Conservation (phyloP, 2,797 vertebrate species). For the Poecilia wingei region DNA sequence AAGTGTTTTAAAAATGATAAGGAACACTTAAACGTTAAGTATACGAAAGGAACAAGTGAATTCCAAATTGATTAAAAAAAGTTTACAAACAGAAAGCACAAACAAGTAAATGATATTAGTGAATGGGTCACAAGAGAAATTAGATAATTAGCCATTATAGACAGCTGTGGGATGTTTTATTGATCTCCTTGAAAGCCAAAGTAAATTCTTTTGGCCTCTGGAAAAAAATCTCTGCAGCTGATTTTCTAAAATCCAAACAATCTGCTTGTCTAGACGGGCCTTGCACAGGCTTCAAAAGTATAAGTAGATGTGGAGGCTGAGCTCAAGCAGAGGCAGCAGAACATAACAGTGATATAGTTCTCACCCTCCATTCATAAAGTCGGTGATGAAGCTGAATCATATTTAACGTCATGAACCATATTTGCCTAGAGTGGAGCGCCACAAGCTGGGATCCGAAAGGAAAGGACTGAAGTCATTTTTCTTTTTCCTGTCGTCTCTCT, state of each 20-base stretch:
- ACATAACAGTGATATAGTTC: conserved; percentile 62
- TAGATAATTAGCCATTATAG: neutral
- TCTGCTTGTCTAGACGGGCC: neutral
- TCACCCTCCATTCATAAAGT: conserved; percentile 62
- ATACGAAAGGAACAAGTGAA: neutral
- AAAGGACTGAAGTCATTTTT: conserved; percentile 62
- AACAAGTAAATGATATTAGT: neutral
- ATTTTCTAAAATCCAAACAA: conserved; percentile 5
- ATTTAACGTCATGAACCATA: conserved; percentile 65
- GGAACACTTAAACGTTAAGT: neutral
- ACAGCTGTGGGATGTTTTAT: neutral
- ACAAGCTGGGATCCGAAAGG: conserved; percentile 40
- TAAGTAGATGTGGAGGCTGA: conserved; percentile 8
- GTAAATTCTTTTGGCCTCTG: neutral
- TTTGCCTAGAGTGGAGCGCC: conserved; percentile 63
- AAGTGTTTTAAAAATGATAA: neutral
- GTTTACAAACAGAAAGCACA: neutral
- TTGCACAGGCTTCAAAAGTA: neutral
- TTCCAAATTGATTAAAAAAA: neutral
- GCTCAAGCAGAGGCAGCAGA: conserved; percentile 38
- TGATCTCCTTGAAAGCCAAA: neutral
- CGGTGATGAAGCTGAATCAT: conserved; percentile 60
- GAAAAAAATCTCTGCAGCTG: neutral
- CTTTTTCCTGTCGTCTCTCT: conserved; percentile 38
- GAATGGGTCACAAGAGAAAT: neutral